Conservation (phyloP, 2,797 vertebrate genomes). For the Cuculus canorus region DNA sequence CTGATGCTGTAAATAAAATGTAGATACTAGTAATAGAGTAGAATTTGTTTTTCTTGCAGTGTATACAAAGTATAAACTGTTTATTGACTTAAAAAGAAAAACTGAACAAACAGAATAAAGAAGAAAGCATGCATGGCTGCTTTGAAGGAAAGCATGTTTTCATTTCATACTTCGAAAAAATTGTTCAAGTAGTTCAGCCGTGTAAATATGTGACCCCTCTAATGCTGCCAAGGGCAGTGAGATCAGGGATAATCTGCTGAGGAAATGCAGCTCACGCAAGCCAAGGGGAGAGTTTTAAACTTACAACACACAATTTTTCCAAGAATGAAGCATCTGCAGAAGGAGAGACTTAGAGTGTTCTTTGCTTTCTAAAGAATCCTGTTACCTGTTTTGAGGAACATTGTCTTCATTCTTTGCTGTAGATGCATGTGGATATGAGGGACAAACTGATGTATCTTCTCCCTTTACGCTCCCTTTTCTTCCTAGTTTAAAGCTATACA, state of each 20-base stretch:
- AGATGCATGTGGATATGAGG: background rate
- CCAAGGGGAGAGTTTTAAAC: constrained; percentile 31
- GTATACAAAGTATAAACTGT: constrained; percentile 42
- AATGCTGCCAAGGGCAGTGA: constrained; percentile 65
- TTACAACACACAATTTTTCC: background rate
- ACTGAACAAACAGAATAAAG: constrained; percentile 61
- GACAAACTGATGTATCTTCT: background rate
- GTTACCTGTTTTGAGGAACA: background rate
- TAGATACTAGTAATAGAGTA: background rate
- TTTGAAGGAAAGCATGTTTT: constrained; percentile 66
- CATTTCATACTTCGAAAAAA: constrained; percentile 66
- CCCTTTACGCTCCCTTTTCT: background rate
- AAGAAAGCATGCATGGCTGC: constrained; percentile 45
- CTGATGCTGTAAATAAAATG: background rate
- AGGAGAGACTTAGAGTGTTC: background rate
- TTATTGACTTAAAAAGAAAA: constrained; percentile 59
- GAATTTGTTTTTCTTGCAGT: constrained; percentile 28
- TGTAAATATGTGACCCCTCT: constrained; percentile 67
- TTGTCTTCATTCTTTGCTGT: background rate
- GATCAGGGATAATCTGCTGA: constrained; percentile 62
- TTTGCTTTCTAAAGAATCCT: background rate
- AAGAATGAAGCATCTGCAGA: background rate
- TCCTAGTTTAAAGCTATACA: background rate
- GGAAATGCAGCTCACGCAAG: constrained; percentile 61
- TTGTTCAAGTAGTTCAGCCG: constrained; percentile 52